Percentiles rank a stretch among this genome's conserved stretches.
These are phyloP conservation scores for Vanessa tameamea DNA, from an alignment of 1,140 invertebrate genomes.

Conservation along the genomic window DNA sequence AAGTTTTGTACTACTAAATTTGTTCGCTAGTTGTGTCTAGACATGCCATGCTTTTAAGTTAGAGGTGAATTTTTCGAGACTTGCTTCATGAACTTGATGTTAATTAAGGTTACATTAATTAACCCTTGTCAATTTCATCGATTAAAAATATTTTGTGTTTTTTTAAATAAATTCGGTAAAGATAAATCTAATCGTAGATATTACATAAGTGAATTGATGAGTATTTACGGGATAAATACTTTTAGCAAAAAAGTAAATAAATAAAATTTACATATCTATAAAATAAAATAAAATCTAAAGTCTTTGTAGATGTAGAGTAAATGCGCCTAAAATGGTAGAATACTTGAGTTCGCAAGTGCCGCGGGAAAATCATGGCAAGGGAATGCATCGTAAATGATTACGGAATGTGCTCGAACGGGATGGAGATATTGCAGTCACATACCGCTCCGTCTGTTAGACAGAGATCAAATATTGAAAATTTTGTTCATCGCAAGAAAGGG, in stretches of 20 bases:
- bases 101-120: constrained; percentile 47
- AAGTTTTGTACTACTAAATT: constrained; percentile 79
- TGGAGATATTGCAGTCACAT: constrained; percentile 71
- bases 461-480: constrained; percentile 80
- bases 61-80: constrained; percentile 69
- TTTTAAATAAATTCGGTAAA: no score
- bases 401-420: constrained; percentile 74
- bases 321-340: constrained; percentile 59
- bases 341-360: constrained; percentile 66
- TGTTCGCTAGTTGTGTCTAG: constrained; percentile 79
- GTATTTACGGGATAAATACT: background rate
- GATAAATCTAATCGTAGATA: no score
- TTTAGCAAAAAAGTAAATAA: background rate
- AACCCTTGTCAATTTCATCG: background rate
- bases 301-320: constrained; percentile 35
- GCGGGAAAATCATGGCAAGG: constrained; percentile 78
- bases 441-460: constrained; percentile 75
- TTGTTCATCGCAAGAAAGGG: constrained; percentile 50
- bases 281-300: background rate
- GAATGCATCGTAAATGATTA: constrained; percentile 81
- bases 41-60: constrained; percentile 77
- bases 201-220: no score
- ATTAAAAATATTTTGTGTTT: background rate
- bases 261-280: background rate
- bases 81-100: constrained; percentile 63